Conservation (phyloP, 2,113 vertebrate genomes). For the Odocoileus virginianus region DNA sequence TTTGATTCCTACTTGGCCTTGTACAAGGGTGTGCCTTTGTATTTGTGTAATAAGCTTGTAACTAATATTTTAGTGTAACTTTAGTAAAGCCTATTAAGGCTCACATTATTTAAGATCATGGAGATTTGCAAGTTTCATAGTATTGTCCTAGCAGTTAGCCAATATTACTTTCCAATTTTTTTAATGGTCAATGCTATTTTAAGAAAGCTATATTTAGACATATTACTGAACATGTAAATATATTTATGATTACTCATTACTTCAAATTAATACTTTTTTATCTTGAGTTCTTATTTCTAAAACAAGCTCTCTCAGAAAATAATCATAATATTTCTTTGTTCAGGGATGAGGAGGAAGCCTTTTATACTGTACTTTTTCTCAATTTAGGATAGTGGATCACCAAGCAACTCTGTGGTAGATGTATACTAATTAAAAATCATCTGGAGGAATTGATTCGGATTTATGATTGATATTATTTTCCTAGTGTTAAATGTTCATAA, state of each 20-base stretch:
- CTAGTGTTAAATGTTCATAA: background rate
- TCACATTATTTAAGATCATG: background rate
- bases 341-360: background rate
- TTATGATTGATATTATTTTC: background rate
- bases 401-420: background rate
- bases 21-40: background rate
- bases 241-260: constrained; percentile 53
- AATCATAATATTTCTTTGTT: constrained; percentile 7
- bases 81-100: background rate
- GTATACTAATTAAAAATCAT: background rate
- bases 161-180: constrained; percentile 3
- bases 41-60: background rate
- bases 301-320: constrained; percentile 21
- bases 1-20: background rate
- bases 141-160: constrained; percentile 16
- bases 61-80: background rate
- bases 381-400: background rate
- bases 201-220: constrained; percentile 59
- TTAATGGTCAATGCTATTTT: constrained; percentile 47
- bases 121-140: background rate
- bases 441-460: background rate
- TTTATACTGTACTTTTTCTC: background rate
- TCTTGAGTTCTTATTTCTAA: constrained; percentile 33
- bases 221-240: constrained; percentile 57
- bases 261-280: constrained; percentile 43